Evolutionary conservation across 2,797 vertebrate species (phyloP).

Genomic region (Pagetopsis macropterus): DNA sequence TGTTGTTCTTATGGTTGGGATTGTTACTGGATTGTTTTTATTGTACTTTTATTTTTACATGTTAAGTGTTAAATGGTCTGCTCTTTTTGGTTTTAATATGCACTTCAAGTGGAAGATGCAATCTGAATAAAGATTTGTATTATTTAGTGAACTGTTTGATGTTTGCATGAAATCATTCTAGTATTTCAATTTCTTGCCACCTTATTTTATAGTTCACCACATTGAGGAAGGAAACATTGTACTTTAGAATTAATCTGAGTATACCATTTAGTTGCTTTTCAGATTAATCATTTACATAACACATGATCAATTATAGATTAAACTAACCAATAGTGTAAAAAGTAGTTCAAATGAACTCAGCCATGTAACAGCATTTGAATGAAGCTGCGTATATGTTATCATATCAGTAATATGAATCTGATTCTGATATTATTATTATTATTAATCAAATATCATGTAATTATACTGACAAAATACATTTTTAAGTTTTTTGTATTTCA

Average conservation of each 20-base stretch:
- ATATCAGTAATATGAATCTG: not conserved
- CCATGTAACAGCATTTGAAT: not conserved
- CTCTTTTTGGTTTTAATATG: not conserved
- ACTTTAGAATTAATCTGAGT: not conserved
- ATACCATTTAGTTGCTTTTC: not conserved
- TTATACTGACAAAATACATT: not conserved
- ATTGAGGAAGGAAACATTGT: not conserved
- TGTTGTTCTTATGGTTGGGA: not conserved
- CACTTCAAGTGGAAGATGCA: not conserved
- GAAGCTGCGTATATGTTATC: not conserved
- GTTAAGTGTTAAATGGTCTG: not conserved
- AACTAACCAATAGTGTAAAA: not conserved
- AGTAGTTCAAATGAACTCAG: not conserved
- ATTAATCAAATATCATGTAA: not conserved
- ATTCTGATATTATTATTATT: no score
- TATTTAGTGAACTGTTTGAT: not conserved
- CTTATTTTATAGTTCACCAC: not conserved
- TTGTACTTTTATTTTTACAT: not conserved
- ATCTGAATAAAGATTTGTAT: not conserved
- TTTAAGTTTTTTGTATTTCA: not conserved
- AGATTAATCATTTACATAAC: not conserved
- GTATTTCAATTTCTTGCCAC: not conserved
- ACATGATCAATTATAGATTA: not conserved
- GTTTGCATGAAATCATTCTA: not conserved
- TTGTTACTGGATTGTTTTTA: not conserved